Evolutionary conservation across 2,113 vertebrate genomes (phyloP).

Genomic region (Steatornis caripensis): DNA sequence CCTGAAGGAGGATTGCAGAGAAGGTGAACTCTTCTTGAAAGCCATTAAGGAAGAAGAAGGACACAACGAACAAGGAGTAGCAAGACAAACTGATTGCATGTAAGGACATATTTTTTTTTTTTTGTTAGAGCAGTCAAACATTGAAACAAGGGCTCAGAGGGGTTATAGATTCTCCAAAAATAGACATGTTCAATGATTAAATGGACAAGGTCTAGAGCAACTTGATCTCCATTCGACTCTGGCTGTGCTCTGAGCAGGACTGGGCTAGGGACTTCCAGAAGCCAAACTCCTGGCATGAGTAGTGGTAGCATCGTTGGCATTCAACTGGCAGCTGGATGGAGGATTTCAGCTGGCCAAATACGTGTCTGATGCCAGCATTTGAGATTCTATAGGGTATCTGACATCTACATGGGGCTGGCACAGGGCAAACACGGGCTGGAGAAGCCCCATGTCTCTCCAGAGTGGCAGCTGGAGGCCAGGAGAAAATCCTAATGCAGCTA

Average conservation of each 20-base stretch:
- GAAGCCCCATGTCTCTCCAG: not conserved
- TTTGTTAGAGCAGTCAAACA: not conserved
- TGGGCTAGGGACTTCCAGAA: not conserved
- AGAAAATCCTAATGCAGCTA: not conserved
- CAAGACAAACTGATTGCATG: not conserved
- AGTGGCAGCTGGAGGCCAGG: not conserved
- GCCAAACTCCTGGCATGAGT: not conserved
- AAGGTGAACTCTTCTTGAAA: not conserved
- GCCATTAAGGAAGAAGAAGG: not conserved
- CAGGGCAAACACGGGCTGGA: not conserved
- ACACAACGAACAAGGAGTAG: not conserved
- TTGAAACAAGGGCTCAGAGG: not conserved
- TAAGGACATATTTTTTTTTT: not conserved
- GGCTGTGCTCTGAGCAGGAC: not conserved
- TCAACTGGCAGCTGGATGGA: not conserved
- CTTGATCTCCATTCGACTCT: accelerated
- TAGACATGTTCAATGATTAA: accelerated
- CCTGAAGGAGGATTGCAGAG: not conserved
- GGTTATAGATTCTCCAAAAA: not conserved
- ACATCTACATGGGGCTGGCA: not conserved
- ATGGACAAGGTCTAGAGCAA: not conserved
- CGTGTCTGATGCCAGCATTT: not conserved
- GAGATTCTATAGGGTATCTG: not conserved
- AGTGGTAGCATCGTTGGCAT: not conserved
- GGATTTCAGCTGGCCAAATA: not conserved